Evolutionary conservation across 2,888 invertebrate genomes (phyloP).

Genomic region (Melikaiella ostensackeni): DNA sequence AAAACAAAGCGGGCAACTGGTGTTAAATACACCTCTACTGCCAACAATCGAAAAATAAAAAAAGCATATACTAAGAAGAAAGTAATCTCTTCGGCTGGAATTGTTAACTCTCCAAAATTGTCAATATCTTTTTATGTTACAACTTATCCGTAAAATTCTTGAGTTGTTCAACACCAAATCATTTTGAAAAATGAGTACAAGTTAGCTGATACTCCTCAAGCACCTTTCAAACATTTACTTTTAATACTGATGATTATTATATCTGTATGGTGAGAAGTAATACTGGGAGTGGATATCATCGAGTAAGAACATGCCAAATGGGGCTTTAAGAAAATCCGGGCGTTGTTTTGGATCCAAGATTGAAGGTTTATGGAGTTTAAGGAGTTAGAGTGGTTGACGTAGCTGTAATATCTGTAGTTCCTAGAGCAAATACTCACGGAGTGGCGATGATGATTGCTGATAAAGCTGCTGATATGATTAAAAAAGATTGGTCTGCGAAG

Average conservation of each 20-base stretch:
- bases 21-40: conserved; percentile 82
- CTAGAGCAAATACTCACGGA: conserved; percentile 77
- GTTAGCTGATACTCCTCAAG: neutral
- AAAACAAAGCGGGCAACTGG: conserved; percentile 84
- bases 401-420: conserved; percentile 81
- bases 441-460: conserved; percentile 79
- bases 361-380: conserved; percentile 81
- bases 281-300: neutral
- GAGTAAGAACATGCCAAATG: conserved; percentile 82
- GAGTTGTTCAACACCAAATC: neutral
- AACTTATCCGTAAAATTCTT: neutral
- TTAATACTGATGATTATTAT: conserved; percentile 3
- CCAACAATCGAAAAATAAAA: conserved; percentile 80
- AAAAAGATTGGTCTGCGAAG: conserved; percentile 44
- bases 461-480: conserved; percentile 75
- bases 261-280: neutral
- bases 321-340: conserved; percentile 80
- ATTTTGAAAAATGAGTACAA: neutral
- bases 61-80: conserved; percentile 84
- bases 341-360: conserved; percentile 82
- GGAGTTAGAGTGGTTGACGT: conserved; percentile 83
- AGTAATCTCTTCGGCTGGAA: conserved; percentile 90
- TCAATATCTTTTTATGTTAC: conserved; percentile 84
- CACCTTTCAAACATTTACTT: neutral
- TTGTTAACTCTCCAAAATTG: conserved; percentile 92